These are phyloP conservation scores for Pseudomyrmex gracilis DNA, from an alignment of 1,140 invertebrate species.

Conservation along the genomic window DNA sequence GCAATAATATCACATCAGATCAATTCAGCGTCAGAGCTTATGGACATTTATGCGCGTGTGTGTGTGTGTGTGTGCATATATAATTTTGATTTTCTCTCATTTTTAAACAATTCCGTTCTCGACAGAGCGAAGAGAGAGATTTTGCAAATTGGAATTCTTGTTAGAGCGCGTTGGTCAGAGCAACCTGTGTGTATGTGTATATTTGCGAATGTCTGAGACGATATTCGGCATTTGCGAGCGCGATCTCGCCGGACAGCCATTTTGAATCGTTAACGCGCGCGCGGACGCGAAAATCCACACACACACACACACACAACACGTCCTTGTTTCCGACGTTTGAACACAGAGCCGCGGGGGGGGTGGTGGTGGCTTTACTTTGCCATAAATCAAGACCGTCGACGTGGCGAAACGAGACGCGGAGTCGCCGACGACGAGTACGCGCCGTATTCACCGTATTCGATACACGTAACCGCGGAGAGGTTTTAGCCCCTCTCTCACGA, in stretches of 20 bases:
- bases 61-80: too few relatives aligned
- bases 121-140: too few relatives aligned
- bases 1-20: too few relatives aligned
- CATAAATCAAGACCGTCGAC: constrained; percentile 51
- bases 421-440: neutral
- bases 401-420: constrained; percentile 18
- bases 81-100: too few relatives aligned
- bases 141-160: too few relatives aligned
- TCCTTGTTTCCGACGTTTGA: constrained; percentile 65
- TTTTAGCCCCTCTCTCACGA: neutral
- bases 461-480: neutral
- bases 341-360: constrained; percentile 26
- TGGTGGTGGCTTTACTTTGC: neutral
- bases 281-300: constrained; percentile 46
- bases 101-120: too few relatives aligned
- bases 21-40: too few relatives aligned
- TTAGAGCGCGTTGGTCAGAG: too few relatives aligned
- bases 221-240: constrained; percentile 14
- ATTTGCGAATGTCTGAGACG: constrained; percentile 4
- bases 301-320: constrained; percentile 55
- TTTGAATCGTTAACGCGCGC: constrained; percentile 57
- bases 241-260: neutral
- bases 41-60: fast-evolving
- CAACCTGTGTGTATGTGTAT: too few relatives aligned
- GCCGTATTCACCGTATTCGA: constrained; percentile 10